Conservation (phyloP, 2,888 invertebrate species). For the Pollenia labialis region DNA sequence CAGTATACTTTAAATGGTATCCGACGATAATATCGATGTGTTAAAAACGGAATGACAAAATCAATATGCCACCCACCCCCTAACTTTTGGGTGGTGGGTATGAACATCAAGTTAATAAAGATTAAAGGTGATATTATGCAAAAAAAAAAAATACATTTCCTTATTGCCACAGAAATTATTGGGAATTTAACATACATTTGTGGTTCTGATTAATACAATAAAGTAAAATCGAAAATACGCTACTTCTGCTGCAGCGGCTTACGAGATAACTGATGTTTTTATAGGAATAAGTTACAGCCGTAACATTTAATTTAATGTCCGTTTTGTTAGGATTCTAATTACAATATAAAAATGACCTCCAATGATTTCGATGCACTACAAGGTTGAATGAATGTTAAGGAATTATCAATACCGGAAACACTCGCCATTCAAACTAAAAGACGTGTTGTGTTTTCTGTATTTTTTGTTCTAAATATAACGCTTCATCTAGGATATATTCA, state of each 20-base stretch:
- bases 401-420: conserved; percentile 41
- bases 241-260: conserved; percentile 14
- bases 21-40: too few relatives aligned
- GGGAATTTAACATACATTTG: conserved; percentile 65
- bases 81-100: too few relatives aligned
- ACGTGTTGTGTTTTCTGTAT: neutral
- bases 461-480: conserved; percentile 7
- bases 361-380: conserved; percentile 4
- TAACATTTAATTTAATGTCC: conserved; percentile 17
- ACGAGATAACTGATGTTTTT: conserved; percentile 14
- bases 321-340: conserved; percentile 26
- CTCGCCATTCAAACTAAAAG: conserved; percentile 52
- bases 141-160: too few relatives aligned
- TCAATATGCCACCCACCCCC: too few relatives aligned
- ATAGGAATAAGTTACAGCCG: neutral
- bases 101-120: too few relatives aligned
- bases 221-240: conserved; percentile 41
- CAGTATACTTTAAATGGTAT: too few relatives aligned
- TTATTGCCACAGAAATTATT: too few relatives aligned
- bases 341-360: neutral
- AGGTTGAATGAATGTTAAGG: conserved; percentile 11
- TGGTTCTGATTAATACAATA: conserved; percentile 34
- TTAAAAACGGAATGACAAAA: neutral
- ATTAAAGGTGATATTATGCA: too few relatives aligned
- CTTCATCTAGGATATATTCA: conserved; percentile 20